Conservation (phyloP, 2,113 vertebrate genomes). For the Recurvirostra avosetta region DNA sequence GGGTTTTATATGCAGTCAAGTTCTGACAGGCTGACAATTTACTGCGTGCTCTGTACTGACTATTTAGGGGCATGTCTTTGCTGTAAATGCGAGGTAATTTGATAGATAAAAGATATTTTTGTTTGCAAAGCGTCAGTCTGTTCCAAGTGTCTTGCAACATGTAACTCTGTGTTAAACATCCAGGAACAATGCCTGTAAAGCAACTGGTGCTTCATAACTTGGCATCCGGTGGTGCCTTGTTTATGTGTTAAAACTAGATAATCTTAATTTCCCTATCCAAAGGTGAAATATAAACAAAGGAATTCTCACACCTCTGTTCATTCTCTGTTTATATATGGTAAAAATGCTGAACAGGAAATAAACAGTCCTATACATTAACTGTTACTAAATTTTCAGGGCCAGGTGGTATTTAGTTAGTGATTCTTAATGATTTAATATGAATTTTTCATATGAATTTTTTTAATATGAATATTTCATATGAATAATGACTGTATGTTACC, state of each 20-base stretch:
- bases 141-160: not conserved
- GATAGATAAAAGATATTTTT: not conserved
- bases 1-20: rapidly evolving
- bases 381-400: not conserved
- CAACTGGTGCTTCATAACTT: not conserved
- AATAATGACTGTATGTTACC: not conserved
- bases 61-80: not conserved
- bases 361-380: not conserved
- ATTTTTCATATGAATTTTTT: no score
- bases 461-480: no score
- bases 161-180: not conserved
- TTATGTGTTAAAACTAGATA: not conserved
- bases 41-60: not conserved
- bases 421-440: not conserved
- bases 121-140: not conserved
- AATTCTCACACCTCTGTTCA: not conserved
- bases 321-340: not conserved
- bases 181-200: not conserved
- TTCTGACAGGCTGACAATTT: not conserved
- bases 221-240: not conserved
- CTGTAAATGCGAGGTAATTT: not conserved
- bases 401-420: not conserved
- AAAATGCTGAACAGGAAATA: not conserved
- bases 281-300: not conserved
- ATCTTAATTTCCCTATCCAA: not conserved